These are phyloP conservation scores for Ditula angustiorana DNA, from an alignment of 2,888 invertebrate species.

Conservation along the genomic window DNA sequence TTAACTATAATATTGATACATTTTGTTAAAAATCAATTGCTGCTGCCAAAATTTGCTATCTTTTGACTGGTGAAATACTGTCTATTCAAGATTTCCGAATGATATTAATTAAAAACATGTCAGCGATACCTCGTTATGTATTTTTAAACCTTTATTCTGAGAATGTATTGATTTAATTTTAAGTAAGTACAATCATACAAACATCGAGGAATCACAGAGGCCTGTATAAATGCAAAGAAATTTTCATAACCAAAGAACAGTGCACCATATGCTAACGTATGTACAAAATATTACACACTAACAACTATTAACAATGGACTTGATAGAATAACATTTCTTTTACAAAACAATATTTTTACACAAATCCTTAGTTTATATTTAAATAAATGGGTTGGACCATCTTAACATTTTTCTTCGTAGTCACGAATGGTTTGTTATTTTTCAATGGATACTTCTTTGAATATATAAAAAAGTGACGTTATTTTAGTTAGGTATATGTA, in stretches of 20 bases:
- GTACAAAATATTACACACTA: conserved; percentile 76
- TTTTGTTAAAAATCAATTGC: neutral
- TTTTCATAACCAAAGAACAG: conserved; percentile 67
- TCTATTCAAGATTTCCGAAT: too few relatives aligned
- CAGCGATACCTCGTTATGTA: neutral
- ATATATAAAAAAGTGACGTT: neutral
- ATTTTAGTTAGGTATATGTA: neutral
- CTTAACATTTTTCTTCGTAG: conserved; percentile 46
- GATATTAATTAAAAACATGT: neutral
- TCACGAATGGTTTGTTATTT: conserved; percentile 11
- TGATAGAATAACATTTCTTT: conserved; percentile 39
- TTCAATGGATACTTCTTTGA: neutral
- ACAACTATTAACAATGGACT: conserved; percentile 75
- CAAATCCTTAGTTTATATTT: conserved; percentile 32
- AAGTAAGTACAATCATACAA: neutral
- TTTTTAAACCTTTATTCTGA: neutral
- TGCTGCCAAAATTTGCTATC: neutral
- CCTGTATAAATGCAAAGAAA: conserved; percentile 42
- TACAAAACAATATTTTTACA: conserved; percentile 41
- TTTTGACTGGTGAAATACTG: too few relatives aligned
- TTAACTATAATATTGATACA: neutral
- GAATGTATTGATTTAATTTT: neutral
- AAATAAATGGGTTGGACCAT: conserved; percentile 65
- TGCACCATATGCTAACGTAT: conserved; percentile 72
- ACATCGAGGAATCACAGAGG: neutral